Evolutionary conservation across 1,140 invertebrate species (phyloP).

Genomic region (Rhagoletis zephyria): DNA sequence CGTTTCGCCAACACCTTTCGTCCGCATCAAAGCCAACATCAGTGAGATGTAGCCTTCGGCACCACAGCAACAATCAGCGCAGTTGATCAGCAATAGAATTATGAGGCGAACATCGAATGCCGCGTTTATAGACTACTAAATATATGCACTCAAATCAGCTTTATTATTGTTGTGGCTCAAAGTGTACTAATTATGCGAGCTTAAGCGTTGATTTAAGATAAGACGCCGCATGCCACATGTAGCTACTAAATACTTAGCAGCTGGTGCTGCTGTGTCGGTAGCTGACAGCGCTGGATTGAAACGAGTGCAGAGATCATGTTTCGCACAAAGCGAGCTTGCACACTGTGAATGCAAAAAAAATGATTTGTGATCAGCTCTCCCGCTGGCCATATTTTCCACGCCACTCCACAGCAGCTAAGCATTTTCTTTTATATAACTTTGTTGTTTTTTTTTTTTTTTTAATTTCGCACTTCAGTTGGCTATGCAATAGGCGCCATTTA

Average conservation of each 20-base stretch:
- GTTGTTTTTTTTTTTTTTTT: neutral
- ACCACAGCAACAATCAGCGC: neutral
- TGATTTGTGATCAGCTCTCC: slow-evolving; percentile 37
- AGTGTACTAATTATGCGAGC: slow-evolving; percentile 36
- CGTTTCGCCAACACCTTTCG: slow-evolving; percentile 21
- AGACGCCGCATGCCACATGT: slow-evolving; percentile 11
- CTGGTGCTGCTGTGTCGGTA: neutral
- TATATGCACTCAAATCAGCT: neutral
- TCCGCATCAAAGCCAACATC: neutral
- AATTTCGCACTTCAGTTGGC: neutral
- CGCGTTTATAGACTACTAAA: no score
- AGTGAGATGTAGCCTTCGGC: slow-evolving; percentile 5
- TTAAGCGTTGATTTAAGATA: slow-evolving; percentile 38
- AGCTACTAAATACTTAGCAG: no score
- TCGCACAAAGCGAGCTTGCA: neutral
- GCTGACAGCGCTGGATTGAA: neutral
- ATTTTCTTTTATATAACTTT: neutral
- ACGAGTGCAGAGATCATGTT: slow-evolving; percentile 2
- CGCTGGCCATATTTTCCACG: slow-evolving; percentile 27
- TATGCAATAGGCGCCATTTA: slow-evolving; percentile 32
- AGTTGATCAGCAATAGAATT: neutral
- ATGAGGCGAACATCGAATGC: no score
- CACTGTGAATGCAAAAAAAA: slow-evolving; percentile 4
- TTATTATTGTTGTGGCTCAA: neutral
- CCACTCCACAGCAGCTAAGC: neutral